phyloP scores from a whole-genome alignment of 2,113 vertebrate species.

The Andinoacara biseriatus region DNA sequence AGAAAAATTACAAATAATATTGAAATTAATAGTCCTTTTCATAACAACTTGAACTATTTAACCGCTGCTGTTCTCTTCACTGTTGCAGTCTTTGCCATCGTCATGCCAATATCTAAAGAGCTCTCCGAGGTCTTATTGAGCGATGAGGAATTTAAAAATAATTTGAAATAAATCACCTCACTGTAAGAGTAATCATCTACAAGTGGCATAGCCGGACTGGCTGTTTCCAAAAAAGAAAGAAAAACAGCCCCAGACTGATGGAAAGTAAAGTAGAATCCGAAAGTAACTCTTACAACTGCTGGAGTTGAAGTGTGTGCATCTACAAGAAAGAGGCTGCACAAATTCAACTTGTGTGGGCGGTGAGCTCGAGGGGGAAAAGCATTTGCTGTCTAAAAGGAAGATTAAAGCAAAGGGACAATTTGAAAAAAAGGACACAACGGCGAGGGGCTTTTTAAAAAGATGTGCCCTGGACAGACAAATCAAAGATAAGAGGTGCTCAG shows the following conservation, averaged over 20 bases:
- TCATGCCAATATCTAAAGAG: not conserved
- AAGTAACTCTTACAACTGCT: not conserved
- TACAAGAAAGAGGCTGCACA: not conserved
- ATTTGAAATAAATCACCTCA: not conserved
- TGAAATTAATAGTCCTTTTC: not conserved
- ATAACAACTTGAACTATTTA: constrained; percentile 1
- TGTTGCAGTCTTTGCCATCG: not conserved
- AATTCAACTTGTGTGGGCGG: not conserved
- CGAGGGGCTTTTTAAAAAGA: not conserved
- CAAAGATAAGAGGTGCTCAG: not conserved
- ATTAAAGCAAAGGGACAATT: not conserved
- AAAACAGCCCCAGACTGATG: not conserved
- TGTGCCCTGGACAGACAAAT: not conserved
- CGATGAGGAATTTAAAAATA: not conserved
- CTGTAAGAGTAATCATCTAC: not conserved
- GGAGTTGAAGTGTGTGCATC: not conserved
- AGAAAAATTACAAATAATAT: not conserved
- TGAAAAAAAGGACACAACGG: not conserved
- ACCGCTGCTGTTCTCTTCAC: not conserved
- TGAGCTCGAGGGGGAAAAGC: not conserved
- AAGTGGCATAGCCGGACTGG: not conserved
- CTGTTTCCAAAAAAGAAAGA: not conserved
- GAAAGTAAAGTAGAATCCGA: not conserved
- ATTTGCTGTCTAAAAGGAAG: not conserved
- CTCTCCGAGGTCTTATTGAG: not conserved